phyloP scores from a whole-genome alignment of 2,888 invertebrate genomes.

The Ennomos erosarius region DNA sequence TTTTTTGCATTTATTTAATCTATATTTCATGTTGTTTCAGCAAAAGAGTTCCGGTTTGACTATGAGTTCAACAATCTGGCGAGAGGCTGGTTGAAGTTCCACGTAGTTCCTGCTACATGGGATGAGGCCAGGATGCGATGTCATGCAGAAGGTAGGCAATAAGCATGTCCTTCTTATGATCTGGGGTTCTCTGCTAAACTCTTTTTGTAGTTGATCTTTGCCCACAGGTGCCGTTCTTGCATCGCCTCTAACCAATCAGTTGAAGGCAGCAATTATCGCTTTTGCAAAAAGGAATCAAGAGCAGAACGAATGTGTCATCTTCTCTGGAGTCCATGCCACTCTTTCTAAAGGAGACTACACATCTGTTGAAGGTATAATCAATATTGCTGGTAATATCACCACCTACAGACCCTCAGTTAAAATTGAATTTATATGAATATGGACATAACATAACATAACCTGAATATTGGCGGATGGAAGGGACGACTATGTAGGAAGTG shows the following conservation, averaged over 20 bases:
- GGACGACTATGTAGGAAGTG: too few species aligned
- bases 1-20: too few species aligned
- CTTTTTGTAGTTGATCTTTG: neutral
- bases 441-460: too few species aligned
- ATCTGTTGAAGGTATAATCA: conserved; percentile 47
- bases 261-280: conserved; percentile 35
- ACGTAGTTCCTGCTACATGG: conserved; percentile 18
- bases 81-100: conserved; percentile 27
- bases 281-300: neutral
- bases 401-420: too few species aligned
- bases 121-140: conserved; percentile 18
- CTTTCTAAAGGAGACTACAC: conserved; percentile 40
- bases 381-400: too few species aligned
- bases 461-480: too few species aligned
- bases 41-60: conserved; percentile 23
- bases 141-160: conserved; percentile 29
- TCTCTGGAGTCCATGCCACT: conserved; percentile 49
- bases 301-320: conserved; percentile 24
- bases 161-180: neutral
- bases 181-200: neutral
- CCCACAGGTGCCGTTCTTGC: conserved; percentile 46
- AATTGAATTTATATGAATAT: conserved; percentile 1
- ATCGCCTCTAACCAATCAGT: conserved; percentile 40
- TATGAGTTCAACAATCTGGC: conserved; percentile 14
- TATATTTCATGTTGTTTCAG: neutral